phyloP scores from a whole-genome alignment of 1,140 invertebrate species.

The Drosophila subpulchrella region DNA sequence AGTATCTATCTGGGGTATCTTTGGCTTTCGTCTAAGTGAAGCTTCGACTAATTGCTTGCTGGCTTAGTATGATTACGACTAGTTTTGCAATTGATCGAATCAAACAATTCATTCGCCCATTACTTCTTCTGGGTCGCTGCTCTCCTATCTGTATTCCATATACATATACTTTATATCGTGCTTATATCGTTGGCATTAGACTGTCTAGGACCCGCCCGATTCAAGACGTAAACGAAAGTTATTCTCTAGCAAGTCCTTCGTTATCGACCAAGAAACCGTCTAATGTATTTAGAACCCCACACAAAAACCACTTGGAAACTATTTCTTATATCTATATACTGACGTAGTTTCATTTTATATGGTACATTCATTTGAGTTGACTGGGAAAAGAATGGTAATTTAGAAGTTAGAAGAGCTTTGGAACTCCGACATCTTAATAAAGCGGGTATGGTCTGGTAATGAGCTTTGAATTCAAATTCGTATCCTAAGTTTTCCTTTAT shows the following conservation, averaged over 20 bases:
- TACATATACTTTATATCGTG: constrained; percentile 27
- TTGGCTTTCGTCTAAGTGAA: constrained; percentile 33
- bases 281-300: constrained; percentile 46
- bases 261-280: constrained; percentile 55
- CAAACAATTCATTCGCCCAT: constrained; percentile 16
- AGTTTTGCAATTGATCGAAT: constrained; percentile 39
- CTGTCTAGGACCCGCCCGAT: constrained; percentile 20
- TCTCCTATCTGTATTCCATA: constrained; percentile 12
- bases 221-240: constrained; percentile 27
- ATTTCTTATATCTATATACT: constrained; percentile 27
- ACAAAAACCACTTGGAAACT: constrained; percentile 29
- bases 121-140: not conserved
- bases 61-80: constrained; percentile 34
- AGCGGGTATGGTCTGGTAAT: constrained; percentile 20
- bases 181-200: constrained; percentile 37
- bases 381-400: constrained; percentile 29
- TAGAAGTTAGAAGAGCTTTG: constrained; percentile 3
- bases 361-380: constrained; percentile 24
- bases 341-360: constrained; percentile 19
- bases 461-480: constrained; percentile 18
- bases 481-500: constrained; percentile 16
- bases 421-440: constrained; percentile 5
- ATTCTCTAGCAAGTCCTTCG: constrained; percentile 49
- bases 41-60: constrained; percentile 41
- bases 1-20: constrained; percentile 14